Evolutionary conservation across 2,113 vertebrate genomes (phyloP), one percentile per base, ranked within the genome.

Genomic region (Atrichornis clamosus): DNA sequence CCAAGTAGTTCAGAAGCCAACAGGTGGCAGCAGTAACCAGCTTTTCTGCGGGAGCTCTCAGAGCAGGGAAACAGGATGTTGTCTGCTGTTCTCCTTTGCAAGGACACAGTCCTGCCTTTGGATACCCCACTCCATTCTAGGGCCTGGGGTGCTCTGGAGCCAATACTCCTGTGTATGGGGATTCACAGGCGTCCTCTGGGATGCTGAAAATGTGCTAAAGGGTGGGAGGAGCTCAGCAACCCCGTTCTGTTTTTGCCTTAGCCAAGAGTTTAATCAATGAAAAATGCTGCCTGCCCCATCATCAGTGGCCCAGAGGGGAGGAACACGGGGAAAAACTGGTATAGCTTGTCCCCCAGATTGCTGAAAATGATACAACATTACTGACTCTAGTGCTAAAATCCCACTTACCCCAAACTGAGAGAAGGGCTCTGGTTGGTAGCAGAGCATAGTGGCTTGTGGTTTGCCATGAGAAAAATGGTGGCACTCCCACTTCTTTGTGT

Each of bases 11-110:
- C 20, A 35, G 63, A 76, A 83, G 64, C 83, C 92, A 77, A 86
- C 63, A 93, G 92, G 90, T 95, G 95, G 95, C 93, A 96, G 94
- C 87, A 93, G 84, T 41, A 86, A 41, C 56, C 79, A 95, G 42
- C 41, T 74, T 72, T 84, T 64, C 60, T 47, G 12, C 37, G 47
- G 27, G 35, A 89, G 32, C 42, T 75, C 46, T 84, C 44, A 13
- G 39, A 75, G 62, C 8, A 64, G 72, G 44, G 39, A 82, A 67
- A 3, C 62, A 79, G 90, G 59, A 64, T 15, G 7, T 1, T 37
- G 30, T 22, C 22, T 68, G 73, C 26, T 5, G 3, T 58, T 80
- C 19, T 75, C 7, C 33, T 60, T 52, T 46, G 46, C 68, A 58
- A 32, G 27, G 84, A 26, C n/a, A 20, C 15, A 2, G 30, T 33